A percentile compares a stretch with the other conserved stretches of the same genome.
phyloP scores from a whole-genome alignment of 2,113 vertebrate genomes.

The Pontoporia blainvillei region DNA sequence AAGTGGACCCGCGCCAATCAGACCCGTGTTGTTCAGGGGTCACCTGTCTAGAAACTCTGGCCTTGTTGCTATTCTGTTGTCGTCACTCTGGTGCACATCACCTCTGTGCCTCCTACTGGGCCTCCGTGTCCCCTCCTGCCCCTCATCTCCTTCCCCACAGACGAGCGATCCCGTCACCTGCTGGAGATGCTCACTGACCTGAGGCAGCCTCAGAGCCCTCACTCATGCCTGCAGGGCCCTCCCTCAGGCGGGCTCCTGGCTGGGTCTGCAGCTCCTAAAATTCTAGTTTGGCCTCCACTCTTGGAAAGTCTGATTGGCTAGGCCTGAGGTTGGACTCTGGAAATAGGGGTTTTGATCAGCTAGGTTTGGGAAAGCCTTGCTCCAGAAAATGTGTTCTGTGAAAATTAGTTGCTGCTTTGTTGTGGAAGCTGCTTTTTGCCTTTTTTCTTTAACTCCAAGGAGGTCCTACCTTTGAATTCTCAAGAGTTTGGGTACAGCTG shows the following conservation, averaged over 20 bases:
- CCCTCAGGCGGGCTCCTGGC: too few relatives aligned
- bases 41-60: background rate
- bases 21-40: background rate
- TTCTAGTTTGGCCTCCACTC: background rate
- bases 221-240: background rate
- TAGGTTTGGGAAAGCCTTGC: background rate
- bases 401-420: background rate
- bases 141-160: background rate
- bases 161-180: too few relatives aligned
- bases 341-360: background rate
- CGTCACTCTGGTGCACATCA: background rate
- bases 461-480: slow-evolving; percentile 3
- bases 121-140: background rate
- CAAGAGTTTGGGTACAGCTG: background rate
- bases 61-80: background rate
- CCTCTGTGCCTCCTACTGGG: background rate
- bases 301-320: background rate
- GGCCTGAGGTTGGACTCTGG: background rate
- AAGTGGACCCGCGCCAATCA: background rate
- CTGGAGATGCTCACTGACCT: background rate
- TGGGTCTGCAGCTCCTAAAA: background rate
- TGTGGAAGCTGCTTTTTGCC: background rate
- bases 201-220: background rate
- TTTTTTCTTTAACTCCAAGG: background rate
- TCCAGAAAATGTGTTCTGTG: background rate